These are phyloP conservation scores for Chaenogobius annularis DNA, from an alignment of 2,113 vertebrate genomes.

Conservation along the genomic window DNA sequence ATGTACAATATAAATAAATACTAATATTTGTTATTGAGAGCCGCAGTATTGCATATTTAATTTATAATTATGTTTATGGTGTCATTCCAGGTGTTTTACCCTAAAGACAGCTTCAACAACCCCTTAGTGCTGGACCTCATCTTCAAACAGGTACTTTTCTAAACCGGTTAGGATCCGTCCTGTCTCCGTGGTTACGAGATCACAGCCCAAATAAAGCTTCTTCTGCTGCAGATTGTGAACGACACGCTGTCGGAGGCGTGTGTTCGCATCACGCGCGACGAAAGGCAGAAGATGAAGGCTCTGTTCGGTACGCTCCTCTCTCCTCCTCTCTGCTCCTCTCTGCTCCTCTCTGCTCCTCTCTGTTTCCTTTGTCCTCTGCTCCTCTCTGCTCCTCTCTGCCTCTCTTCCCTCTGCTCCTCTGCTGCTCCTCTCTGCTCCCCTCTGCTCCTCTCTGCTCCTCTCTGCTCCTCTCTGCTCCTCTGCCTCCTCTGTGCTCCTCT, in stretches of 20 bases:
- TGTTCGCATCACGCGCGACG: constrained; percentile 88
- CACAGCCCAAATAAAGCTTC: constrained; percentile 9
- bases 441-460: too few relatives aligned
- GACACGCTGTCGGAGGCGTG: constrained; percentile 91
- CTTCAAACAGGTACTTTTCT: constrained; percentile 87
- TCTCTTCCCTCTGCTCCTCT: too few relatives aligned
- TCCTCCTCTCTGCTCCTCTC: constrained; percentile 31
- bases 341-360: background rate
- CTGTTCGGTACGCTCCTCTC: constrained; percentile 84
- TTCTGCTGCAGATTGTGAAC: constrained; percentile 82
- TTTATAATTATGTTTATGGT: background rate
- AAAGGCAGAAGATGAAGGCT: constrained; percentile 88
- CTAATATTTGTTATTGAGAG: too few relatives aligned
- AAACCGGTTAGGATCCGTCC: background rate
- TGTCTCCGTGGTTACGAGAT: constrained; percentile 18
- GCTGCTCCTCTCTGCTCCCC: too few relatives aligned
- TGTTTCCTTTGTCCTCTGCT: too few relatives aligned
- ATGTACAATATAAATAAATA: too few relatives aligned
- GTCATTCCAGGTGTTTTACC: constrained; percentile 89
- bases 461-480: too few relatives aligned
- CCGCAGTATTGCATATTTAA: too few relatives aligned
- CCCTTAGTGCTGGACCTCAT: constrained; percentile 90
- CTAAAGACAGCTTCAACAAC: constrained; percentile 88
- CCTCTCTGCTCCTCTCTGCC: too few relatives aligned
- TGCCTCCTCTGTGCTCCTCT: too few relatives aligned